A percentile compares a stretch with the other conserved stretches of the same genome.
These are phyloP conservation scores for Colaptes auratus DNA, from an alignment of 2,113 vertebrate genomes.

Conservation along the genomic window DNA sequence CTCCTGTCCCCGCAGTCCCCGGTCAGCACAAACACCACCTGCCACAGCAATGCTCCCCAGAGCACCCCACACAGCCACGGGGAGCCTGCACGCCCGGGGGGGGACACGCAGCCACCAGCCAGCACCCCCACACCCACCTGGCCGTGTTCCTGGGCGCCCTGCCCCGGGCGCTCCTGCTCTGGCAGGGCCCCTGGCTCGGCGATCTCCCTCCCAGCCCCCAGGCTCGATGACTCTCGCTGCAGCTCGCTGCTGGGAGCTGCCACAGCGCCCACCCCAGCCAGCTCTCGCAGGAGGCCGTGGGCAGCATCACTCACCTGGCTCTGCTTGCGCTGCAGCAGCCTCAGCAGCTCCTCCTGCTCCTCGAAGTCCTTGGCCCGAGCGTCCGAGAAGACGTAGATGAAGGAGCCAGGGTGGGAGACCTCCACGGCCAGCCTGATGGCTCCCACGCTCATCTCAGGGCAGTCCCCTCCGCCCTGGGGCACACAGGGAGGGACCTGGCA, in stretches of 20 bases:
- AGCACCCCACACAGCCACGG: background rate
- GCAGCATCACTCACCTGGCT: conserved; percentile 81
- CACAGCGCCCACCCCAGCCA: background rate
- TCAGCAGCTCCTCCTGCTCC: conserved; percentile 83
- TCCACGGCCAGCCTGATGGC: conserved; percentile 90
- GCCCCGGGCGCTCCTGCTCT: too few relatives aligned
- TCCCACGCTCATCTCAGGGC: conserved; percentile 93
- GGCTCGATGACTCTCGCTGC: background rate
- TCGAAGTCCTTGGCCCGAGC: conserved; percentile 92
- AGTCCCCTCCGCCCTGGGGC: conserved; percentile 90
- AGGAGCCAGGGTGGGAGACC: conserved; percentile 87
- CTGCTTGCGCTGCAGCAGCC: conserved; percentile 89
- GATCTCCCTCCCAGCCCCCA: too few relatives aligned
- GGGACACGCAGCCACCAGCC: background rate
- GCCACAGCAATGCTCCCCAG: background rate
- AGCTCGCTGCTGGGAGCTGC: accelerated
- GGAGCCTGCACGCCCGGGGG: background rate
- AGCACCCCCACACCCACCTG: background rate
- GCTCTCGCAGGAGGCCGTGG: accelerated
- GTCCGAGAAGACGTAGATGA: conserved; percentile 92
- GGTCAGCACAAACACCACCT: conserved; percentile 94
- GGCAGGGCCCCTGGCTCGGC: too few relatives aligned
- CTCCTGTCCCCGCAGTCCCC: conserved; percentile 93
- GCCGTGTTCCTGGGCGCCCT: too few relatives aligned
- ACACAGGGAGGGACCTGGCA: background rate